Evolutionary conservation across 2,888 invertebrate genomes (phyloP).

Genomic region (Catocala sponsa): DNA sequence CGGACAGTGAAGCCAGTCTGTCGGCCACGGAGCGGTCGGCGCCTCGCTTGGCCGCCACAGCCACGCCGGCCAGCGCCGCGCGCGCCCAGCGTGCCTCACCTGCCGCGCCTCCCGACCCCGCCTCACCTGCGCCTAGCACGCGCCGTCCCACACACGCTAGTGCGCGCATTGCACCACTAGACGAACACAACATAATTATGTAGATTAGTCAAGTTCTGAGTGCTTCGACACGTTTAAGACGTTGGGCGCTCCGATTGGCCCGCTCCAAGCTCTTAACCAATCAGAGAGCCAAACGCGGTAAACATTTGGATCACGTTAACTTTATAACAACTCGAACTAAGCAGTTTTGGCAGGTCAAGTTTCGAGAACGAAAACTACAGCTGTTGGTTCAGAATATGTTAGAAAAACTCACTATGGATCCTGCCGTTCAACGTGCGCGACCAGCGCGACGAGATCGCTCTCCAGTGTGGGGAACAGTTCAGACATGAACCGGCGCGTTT

Average conservation of each 20-base stretch:
- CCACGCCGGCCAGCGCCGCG: constrained; percentile 71
- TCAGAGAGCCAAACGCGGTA: no score
- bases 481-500: constrained; percentile 95
- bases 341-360: no score
- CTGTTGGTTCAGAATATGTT: no score
- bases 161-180: constrained; percentile 97
- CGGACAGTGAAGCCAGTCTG: constrained; percentile 90
- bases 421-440: constrained; percentile 94
- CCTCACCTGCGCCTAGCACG: constrained; percentile 95
- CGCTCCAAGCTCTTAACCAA: no score
- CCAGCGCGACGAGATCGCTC: constrained; percentile 94
- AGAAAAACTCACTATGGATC: constrained; percentile 97
- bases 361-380: no score
- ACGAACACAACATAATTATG: constrained; percentile 27
- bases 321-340: no score
- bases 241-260: no score
- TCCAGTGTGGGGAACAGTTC: constrained; percentile 96
- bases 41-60: constrained; percentile 83
- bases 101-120: constrained; percentile 48
- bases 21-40: constrained; percentile 97
- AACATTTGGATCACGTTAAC: no score
- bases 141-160: constrained; percentile 97
- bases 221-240: no score
- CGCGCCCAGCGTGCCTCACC: constrained; percentile 90
- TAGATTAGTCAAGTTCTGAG: no score